phyloP scores from a whole-genome alignment of 2,888 invertebrate species.

The Caenorhabditis becei region DNA sequence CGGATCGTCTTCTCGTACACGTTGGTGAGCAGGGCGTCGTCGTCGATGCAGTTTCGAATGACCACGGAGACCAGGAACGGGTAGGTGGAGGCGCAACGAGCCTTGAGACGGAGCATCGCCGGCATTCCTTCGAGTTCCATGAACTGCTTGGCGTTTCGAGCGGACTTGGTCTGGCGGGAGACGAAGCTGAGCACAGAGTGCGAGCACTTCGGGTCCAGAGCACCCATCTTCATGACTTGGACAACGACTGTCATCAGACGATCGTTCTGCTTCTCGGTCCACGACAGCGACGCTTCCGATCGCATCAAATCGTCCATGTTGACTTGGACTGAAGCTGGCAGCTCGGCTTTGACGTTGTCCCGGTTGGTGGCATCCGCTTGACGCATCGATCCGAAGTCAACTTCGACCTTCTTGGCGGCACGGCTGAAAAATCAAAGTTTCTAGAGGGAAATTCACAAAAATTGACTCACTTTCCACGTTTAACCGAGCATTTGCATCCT shows the following conservation, averaged over 20 bases:
- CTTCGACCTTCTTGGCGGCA: conserved; percentile 29
- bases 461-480: conserved; percentile 43
- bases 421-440: conserved; percentile 46
- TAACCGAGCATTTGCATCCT: conserved; percentile 23
- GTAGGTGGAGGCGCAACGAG: conserved; percentile 56
- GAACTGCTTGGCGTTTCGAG: conserved; percentile 67
- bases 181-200: conserved; percentile 73
- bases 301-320: conserved; percentile 31
- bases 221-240: conserved; percentile 28
- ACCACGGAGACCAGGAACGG: conserved; percentile 69
- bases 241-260: conserved; percentile 31
- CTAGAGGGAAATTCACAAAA: neutral
- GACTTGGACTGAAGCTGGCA: conserved; percentile 26
- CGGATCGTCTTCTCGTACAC: conserved; percentile 65
- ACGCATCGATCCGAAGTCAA: conserved; percentile 59
- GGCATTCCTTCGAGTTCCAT: conserved; percentile 62
- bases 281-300: conserved; percentile 35
- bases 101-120: conserved; percentile 57
- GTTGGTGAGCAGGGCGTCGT: conserved; percentile 49
- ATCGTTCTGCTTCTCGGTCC: conserved; percentile 33
- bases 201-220: conserved; percentile 60
- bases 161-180: conserved; percentile 67
- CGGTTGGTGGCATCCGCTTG: conserved; percentile 33
- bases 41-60: conserved; percentile 75
- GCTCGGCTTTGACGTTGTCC: conserved; percentile 34